phyloP scores from a whole-genome alignment of 2,113 vertebrate species.

The Damaliscus lunatus region DNA sequence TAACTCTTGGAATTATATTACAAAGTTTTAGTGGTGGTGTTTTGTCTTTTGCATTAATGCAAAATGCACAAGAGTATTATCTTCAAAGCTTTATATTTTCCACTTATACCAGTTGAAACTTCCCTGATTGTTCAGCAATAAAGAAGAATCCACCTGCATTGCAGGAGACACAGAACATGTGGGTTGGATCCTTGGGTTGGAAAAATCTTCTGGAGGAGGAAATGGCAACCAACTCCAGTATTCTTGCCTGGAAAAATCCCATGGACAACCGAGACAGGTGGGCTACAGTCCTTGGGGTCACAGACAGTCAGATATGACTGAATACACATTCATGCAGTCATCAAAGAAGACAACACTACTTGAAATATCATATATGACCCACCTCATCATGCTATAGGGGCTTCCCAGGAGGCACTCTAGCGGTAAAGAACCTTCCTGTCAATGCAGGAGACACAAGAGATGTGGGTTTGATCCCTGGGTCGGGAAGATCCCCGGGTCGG shows the following conservation, averaged over 20 bases:
- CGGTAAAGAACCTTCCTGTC: neutral
- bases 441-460: neutral
- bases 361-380: neutral
- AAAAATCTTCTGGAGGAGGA: neutral
- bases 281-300: neutral
- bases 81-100: neutral
- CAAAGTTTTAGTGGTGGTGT: neutral
- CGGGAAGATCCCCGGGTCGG: fast-evolving
- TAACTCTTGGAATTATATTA: neutral
- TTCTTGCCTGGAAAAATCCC: neutral
- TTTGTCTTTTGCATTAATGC: neutral
- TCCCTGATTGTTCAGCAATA: neutral
- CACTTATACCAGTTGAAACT: neutral
- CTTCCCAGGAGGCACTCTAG: neutral
- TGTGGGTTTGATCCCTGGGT: fast-evolving
- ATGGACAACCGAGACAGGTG: neutral
- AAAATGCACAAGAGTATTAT: neutral
- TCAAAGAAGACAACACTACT: neutral
- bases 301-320: neutral
- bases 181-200: neutral
- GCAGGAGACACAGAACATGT: neutral
- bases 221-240: neutral
- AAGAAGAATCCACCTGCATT: neutral
- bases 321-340: neutral
- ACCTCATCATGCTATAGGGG: neutral